phyloP scores from a whole-genome alignment of 1,140 invertebrate genomes.

The Cyrtorhinus lividipennis region DNA sequence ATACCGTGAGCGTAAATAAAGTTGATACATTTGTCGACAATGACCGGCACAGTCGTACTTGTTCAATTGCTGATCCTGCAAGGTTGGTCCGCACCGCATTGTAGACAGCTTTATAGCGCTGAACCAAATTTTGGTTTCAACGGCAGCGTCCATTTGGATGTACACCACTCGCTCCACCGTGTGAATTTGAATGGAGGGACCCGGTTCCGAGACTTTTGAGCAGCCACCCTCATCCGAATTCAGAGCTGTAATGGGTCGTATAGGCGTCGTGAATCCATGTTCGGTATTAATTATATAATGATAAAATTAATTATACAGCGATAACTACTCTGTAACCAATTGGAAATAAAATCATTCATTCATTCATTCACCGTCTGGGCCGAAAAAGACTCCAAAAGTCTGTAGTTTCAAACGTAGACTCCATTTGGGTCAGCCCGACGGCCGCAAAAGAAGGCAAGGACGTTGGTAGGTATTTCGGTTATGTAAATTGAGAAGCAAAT shows the following conservation, averaged over 20 bases:
- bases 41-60: slow-evolving; percentile 70
- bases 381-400: too few relatives aligned
- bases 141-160: slow-evolving; percentile 48
- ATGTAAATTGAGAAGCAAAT: too few relatives aligned
- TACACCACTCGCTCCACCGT: slow-evolving; percentile 46
- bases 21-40: slow-evolving; percentile 80
- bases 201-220: slow-evolving; percentile 33
- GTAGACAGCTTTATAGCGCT: slow-evolving; percentile 55
- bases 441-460: too few relatives aligned
- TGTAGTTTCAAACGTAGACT: too few relatives aligned
- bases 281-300: too few relatives aligned
- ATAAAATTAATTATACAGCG: slow-evolving; percentile 12
- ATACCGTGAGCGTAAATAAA: slow-evolving; percentile 71
- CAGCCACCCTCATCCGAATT: slow-evolving; percentile 31
- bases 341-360: too few relatives aligned
- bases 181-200: slow-evolving; percentile 48
- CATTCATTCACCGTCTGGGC: too few relatives aligned
- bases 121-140: slow-evolving; percentile 43
- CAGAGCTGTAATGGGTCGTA: slow-evolving; percentile 33
- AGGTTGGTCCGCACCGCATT: slow-evolving; percentile 53
- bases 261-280: too few relatives aligned
- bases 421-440: too few relatives aligned
- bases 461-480: too few relatives aligned
- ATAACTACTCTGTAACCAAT: slow-evolving; percentile 3
- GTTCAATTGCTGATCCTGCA: slow-evolving; percentile 73